Evolutionary conservation across 2,888 invertebrate genomes (phyloP).

Genomic region (Meghimatium bilineatum): DNA sequence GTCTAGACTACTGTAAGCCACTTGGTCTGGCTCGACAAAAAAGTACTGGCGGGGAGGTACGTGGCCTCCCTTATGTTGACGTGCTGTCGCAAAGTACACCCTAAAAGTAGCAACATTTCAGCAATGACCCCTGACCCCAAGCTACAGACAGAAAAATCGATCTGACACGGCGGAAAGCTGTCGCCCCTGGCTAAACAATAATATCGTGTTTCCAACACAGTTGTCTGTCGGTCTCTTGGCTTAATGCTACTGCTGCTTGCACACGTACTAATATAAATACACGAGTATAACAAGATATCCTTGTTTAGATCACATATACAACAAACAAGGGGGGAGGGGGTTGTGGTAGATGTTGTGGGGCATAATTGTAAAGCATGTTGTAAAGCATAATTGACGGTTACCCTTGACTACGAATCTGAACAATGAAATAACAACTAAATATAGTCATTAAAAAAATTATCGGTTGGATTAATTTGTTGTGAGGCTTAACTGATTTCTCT

Average conservation of each 20-base stretch:
- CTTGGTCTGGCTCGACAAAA: conserved; percentile 8
- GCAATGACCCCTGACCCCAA: conserved; percentile 25
- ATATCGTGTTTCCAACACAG: conserved; percentile 12
- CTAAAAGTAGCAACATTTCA: conserved; percentile 33
- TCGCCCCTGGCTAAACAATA: conserved; percentile 28
- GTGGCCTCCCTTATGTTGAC: conserved; percentile 16
- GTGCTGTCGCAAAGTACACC: conserved; percentile 20
- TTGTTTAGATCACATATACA: neutral
- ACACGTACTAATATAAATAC: neutral
- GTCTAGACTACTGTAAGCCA: conserved; percentile 20
- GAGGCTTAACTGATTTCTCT: too few relatives aligned
- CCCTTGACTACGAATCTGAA: neutral
- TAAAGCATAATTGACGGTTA: neutral
- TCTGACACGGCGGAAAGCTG: conserved; percentile 29
- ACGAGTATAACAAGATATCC: neutral
- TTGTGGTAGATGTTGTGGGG: neutral
- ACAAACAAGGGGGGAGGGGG: neutral
- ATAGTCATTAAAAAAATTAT: too few relatives aligned
- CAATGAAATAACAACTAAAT: neutral
- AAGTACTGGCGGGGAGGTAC: conserved; percentile 1
- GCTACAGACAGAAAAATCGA: conserved; percentile 35
- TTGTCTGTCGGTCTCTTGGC: conserved; percentile 7
- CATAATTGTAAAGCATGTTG: too few relatives aligned
- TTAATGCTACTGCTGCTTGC: neutral
- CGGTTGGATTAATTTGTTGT: too few relatives aligned